Percentiles rank a stretch among this genome's conserved stretches.
These are phyloP conservation scores for Nothura maculosa DNA, from an alignment of 2,797 vertebrate genomes.

Conservation along the genomic window DNA sequence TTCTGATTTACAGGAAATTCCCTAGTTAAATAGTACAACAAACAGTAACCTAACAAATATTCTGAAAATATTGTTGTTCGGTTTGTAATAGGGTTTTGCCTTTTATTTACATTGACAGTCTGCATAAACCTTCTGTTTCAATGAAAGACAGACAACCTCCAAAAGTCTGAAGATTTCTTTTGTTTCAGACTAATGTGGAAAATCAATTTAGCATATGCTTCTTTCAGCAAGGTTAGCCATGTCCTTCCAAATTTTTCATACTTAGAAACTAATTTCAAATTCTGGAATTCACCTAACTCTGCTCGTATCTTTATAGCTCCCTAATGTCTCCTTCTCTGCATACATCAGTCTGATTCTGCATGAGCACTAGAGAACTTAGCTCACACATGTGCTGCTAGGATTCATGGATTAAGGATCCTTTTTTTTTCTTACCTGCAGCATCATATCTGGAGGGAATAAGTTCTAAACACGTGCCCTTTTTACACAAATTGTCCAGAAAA, in stretches of 20 bases:
- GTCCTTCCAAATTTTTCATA: background rate
- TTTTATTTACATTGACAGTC: background rate
- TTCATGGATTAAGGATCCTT: background rate
- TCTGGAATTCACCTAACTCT: background rate
- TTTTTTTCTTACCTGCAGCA: background rate
- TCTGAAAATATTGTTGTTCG: background rate
- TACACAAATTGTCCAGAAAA: background rate
- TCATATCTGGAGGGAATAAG: background rate
- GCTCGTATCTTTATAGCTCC: background rate
- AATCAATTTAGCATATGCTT: background rate
- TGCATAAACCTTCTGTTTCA: background rate
- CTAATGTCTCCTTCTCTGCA: background rate
- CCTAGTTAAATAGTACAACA: slow-evolving; percentile 6
- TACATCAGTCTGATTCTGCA: background rate
- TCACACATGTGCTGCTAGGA: background rate
- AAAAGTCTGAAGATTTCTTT: background rate
- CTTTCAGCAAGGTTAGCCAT: background rate
- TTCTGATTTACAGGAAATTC: slow-evolving; percentile 16
- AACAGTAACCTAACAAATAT: background rate
- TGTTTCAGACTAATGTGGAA: background rate
- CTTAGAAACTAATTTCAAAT: background rate
- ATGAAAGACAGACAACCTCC: background rate
- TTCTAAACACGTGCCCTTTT: background rate
- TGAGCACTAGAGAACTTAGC: background rate
- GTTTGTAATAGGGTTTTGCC: background rate